A percentile compares a stretch with the other conserved stretches of the same genome.
phyloP scores from a whole-genome alignment of 2,888 invertebrate species.

The Sussaba pulchella region DNA sequence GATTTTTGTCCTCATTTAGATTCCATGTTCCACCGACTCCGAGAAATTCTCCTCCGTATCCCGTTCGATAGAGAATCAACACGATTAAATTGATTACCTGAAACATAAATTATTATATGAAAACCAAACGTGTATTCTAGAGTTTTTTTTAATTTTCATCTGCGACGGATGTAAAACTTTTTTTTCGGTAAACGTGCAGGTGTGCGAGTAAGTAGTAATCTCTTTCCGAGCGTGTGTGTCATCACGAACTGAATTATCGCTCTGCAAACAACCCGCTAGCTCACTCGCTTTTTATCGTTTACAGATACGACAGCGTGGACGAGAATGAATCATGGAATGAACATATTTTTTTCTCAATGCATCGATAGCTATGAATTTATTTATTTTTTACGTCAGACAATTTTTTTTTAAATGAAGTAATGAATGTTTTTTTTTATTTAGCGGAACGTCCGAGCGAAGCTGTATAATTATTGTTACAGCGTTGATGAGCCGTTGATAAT shows the following conservation, averaged over 20 bases:
- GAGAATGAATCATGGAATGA: conserved; percentile 52
- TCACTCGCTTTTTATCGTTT: conserved; percentile 73
- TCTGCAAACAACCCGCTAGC: conserved; percentile 75
- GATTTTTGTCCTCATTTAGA: conserved; percentile 94
- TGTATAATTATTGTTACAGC: no score
- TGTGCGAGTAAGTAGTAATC: conserved; percentile 50
- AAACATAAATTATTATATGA: conserved; percentile 72
- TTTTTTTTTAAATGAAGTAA: neutral
- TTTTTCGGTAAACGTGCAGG: neutral
- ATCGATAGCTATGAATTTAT: conserved; percentile 5
- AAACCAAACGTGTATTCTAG: no score
- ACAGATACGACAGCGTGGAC: conserved; percentile 59
- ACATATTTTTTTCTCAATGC: conserved; percentile 34
- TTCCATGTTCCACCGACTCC: conserved; percentile 97
- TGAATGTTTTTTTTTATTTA: no score
- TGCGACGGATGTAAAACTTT: conserved; percentile 20
- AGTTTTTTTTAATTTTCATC: no score
- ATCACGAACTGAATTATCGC: conserved; percentile 73
- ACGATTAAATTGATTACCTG: conserved; percentile 94
- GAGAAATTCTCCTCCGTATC: conserved; percentile 92
- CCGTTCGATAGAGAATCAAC: conserved; percentile 92
- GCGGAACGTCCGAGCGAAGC: no score
- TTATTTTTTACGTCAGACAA: neutral
- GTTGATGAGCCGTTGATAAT: no score
- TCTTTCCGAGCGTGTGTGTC: conserved; percentile 63